phyloP scores from a whole-genome alignment of 2,888 invertebrate species.

The Eupithecia exiguata region DNA sequence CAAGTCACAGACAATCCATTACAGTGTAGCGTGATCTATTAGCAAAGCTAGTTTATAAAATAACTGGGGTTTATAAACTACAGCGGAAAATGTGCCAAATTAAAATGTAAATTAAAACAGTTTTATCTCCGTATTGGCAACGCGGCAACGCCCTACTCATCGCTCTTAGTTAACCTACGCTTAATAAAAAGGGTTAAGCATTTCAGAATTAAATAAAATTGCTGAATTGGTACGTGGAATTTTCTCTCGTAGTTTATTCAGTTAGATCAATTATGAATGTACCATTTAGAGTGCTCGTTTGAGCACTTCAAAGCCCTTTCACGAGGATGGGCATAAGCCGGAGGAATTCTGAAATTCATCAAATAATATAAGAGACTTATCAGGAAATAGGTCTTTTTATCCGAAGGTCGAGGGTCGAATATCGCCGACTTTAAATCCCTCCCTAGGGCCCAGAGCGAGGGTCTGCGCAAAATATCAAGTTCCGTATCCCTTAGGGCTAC shows the following conservation, averaged over 20 bases:
- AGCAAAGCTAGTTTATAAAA: background rate
- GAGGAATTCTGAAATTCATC: constrained; percentile 27
- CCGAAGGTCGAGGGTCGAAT: constrained; percentile 43
- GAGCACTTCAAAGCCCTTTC: constrained; percentile 13
- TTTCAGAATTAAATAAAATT: background rate
- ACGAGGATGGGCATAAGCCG: constrained; percentile 8
- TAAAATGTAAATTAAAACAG: background rate
- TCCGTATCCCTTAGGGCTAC: constrained; percentile 35
- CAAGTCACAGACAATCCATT: background rate
- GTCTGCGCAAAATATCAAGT: constrained; percentile 45
- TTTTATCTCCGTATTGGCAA: background rate
- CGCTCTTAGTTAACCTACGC: background rate
- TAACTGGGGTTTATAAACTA: background rate
- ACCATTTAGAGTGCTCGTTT: constrained; percentile 7
- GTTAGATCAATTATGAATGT: constrained; percentile 1
- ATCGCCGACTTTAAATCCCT: constrained; percentile 44
- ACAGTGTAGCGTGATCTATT: background rate
- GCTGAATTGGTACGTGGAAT: background rate
- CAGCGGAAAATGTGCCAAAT: background rate
- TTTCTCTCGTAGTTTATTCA: background rate
- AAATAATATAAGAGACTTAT: constrained; percentile 43
- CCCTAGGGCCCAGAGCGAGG: constrained; percentile 33
- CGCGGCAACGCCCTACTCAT: background rate
- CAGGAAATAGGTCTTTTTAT: constrained; percentile 43
- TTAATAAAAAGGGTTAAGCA: background rate